Conservation (phyloP, 1,140 invertebrate genomes). For the Sitophilus oryzae region DNA sequence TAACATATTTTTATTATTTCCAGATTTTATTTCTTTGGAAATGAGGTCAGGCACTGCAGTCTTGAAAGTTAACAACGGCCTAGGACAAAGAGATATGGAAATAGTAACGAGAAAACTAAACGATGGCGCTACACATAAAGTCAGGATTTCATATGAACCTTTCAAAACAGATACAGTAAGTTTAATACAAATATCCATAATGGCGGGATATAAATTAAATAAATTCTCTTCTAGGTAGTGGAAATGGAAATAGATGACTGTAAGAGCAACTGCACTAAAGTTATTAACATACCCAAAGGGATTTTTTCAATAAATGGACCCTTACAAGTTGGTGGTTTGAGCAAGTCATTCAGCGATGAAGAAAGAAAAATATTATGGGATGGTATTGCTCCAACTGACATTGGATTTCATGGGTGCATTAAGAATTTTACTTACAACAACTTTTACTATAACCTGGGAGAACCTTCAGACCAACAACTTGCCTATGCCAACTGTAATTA, state of each 20-base stretch:
- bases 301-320: conserved; percentile 85
- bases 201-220: not conserved
- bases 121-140: conserved; percentile 72
- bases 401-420: conserved; percentile 78
- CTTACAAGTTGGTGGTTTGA: conserved; percentile 77
- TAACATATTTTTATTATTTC: conserved; percentile 32
- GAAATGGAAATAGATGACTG: conserved; percentile 75
- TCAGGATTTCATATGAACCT: conserved; percentile 47
- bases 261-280: conserved; percentile 63
- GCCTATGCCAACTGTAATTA: conserved; percentile 62
- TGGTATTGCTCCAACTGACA: conserved; percentile 59
- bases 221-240: conserved; percentile 49
- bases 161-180: conserved; percentile 10
- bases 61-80: conserved; percentile 84
- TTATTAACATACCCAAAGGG: conserved; percentile 63
- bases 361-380: conserved; percentile 49
- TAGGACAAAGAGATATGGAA: conserved; percentile 55
- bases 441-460: conserved; percentile 70
- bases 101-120: conserved; percentile 58
- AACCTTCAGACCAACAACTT: conserved; percentile 61
- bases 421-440: conserved; percentile 77
- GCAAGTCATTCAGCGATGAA: conserved; percentile 50
- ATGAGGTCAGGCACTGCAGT: conserved; percentile 77
- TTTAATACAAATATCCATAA: conserved; percentile 14
- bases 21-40: conserved; percentile 90